phyloP scores from a whole-genome alignment of 2,888 invertebrate species.

The Caenorhabditis sp. region DNA sequence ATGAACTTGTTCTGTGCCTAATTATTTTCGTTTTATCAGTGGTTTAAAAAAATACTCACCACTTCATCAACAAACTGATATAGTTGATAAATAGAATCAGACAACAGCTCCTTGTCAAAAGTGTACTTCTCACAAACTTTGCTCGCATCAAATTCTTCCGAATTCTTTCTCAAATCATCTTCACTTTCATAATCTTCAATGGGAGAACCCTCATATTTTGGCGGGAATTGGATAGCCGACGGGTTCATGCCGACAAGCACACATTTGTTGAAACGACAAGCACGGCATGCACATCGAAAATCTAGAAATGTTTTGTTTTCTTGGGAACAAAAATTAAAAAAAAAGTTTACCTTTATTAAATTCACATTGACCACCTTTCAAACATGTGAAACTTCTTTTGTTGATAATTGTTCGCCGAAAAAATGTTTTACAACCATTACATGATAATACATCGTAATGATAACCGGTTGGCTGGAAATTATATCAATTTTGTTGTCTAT shows the following conservation, averaged over 20 bases:
- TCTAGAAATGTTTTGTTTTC: constrained; percentile 34
- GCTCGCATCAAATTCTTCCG: too few species aligned
- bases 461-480: constrained; percentile 57
- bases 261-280: constrained; percentile 58
- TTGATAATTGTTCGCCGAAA: constrained; percentile 56
- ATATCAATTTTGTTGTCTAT: neutral
- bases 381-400: constrained; percentile 45
- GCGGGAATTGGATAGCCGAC: constrained; percentile 40
- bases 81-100: constrained; percentile 20
- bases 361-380: constrained; percentile 54
- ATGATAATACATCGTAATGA: constrained; percentile 58
- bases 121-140: neutral
- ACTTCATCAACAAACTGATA: constrained; percentile 39
- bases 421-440: constrained; percentile 63
- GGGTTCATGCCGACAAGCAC: constrained; percentile 55
- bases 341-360: constrained; percentile 51
- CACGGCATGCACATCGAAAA: constrained; percentile 58
- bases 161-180: neutral
- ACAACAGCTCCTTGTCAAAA: constrained; percentile 12
- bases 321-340: neutral
- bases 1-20: too few species aligned
- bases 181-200: constrained; percentile 22
- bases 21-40: too few species aligned
- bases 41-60: too few species aligned
- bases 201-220: constrained; percentile 6